Conservation (phyloP, 2,888 invertebrate species). For the Micropterix aruncella region DNA sequence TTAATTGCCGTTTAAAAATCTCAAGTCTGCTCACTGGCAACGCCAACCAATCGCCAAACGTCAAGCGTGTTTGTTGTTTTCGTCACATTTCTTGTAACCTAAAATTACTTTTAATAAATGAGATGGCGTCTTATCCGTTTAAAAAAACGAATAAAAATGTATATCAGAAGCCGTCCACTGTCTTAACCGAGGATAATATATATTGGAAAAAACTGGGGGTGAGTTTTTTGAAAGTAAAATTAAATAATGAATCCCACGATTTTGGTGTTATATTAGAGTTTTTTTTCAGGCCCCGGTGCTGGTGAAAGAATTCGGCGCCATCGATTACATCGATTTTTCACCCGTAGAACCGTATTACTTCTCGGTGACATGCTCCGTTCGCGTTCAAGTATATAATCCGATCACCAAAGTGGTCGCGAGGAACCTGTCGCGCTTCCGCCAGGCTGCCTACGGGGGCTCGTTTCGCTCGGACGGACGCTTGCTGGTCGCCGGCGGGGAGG, state of each 20-base stretch:
- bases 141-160: slow-evolving; percentile 59
- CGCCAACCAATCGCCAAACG: too few species aligned
- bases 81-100: too few species aligned
- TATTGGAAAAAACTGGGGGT: slow-evolving; percentile 88
- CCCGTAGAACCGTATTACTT: slow-evolving; percentile 81
- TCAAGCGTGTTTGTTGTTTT: too few species aligned
- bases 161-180: slow-evolving; percentile 49
- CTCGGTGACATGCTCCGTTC: slow-evolving; percentile 84
- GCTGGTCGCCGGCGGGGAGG: slow-evolving; percentile 84
- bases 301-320: slow-evolving; percentile 84
- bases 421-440: slow-evolving; percentile 69
- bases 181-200: slow-evolving; percentile 59
- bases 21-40: too few species aligned
- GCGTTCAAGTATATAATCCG: slow-evolving; percentile 77
- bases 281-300: slow-evolving; percentile 65
- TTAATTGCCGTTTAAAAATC: too few species aligned
- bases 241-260: too few species aligned
- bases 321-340: slow-evolving; percentile 84
- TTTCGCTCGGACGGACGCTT: slow-evolving; percentile 72
- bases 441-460: slow-evolving; percentile 72
- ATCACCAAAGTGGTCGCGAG: slow-evolving; percentile 70
- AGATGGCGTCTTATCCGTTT: slow-evolving; percentile 29
- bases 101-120: too few species aligned
- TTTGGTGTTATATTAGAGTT: too few species aligned
- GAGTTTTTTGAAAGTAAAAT: slow-evolving; percentile 19